Base-by-base conservation (phyloP, 2,888 invertebrate species). In the Hypomecis punctinalis region DNA sequence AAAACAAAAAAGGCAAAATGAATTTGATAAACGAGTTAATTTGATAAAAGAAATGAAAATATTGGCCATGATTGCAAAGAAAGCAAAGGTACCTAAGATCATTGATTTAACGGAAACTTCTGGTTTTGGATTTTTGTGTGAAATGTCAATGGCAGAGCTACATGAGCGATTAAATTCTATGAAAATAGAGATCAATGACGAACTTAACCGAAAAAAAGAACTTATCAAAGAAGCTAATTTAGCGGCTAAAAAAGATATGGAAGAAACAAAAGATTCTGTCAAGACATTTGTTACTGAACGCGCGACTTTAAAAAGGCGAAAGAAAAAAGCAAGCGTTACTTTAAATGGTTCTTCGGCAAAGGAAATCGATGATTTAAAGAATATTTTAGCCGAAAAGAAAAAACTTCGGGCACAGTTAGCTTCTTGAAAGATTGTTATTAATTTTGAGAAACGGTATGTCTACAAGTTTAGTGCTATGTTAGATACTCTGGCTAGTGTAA, bases 141-240 rank as follows among this genome's bases (percentile, higher is more conserved):
- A 95, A 87, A 95, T 95, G 95, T 95, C 95, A 0, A 89, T 95
- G 53, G 94, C 94, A 6, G 95, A 95, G 81, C 77, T 95, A 54
- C 94, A 94, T 76, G 94, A 95, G 78, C 85, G 94, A 58, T 76
- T 95, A 42, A 79, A 73, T 57, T 75, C 89, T 35, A 82, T 94
- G 72, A 94, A 94, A 80, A 87, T 94, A 39, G 84, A 86, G 13
- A 81, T 94, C 66, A 82, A 92, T 67, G 93, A 94, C 62, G 94
- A 95, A 76, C 74, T 95, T 23, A 89, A 94, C 60, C 84, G 76
- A 51, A 94, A 94, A 74, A 90, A 83, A 67, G 80, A 80, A 58
- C 51, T 68, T n/a, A 93, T 95, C 8, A 81, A 79, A 73, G 84
- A 89, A 63, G 81, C 88, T 67, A 93, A 94, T 51, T 70, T 82